Conservation (phyloP, 1,140 invertebrate species). For the Cylas formicarius region DNA sequence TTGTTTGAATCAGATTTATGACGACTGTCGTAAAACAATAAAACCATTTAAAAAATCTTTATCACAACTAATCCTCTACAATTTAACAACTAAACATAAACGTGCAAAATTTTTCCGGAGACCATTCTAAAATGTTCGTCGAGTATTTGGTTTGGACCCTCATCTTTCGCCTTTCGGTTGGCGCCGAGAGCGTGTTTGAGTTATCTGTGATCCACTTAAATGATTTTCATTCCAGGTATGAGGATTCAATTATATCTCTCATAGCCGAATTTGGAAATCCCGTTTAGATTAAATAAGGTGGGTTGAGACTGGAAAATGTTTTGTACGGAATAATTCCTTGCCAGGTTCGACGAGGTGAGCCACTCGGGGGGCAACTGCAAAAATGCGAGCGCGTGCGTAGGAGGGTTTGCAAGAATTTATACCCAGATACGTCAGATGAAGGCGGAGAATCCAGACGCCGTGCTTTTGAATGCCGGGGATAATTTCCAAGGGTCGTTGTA, state of each 20-base stretch:
- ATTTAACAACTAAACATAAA: no score
- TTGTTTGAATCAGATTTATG: no score
- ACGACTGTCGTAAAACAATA: no score
- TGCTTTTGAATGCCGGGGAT: slow-evolving; percentile 77
- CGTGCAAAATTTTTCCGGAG: no score
- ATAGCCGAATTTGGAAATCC: neutral
- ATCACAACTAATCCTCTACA: no score
- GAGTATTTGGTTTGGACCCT: no score
- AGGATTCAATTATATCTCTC: slow-evolving; percentile 18
- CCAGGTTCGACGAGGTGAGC: slow-evolving; percentile 64
- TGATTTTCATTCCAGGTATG: slow-evolving; percentile 69
- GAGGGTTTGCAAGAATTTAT: slow-evolving; percentile 64
- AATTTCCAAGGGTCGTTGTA: slow-evolving; percentile 80
- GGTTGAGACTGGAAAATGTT: neutral
- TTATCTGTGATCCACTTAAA: slow-evolving; percentile 71
- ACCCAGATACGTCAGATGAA: slow-evolving; percentile 49
- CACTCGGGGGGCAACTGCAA: slow-evolving; percentile 53
- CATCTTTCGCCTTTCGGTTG: no score
- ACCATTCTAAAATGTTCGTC: no score
- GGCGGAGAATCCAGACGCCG: slow-evolving; percentile 49
- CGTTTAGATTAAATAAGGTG: neutral
- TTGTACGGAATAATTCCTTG: slow-evolving; percentile 19
- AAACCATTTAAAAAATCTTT: no score
- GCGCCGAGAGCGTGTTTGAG: no score
- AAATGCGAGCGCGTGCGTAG: slow-evolving; percentile 55